Evolutionary conservation across 2,113 vertebrate species (phyloP), one percentile per base, ranked within the genome.

Genomic region (Oreochromis aureus): DNA sequence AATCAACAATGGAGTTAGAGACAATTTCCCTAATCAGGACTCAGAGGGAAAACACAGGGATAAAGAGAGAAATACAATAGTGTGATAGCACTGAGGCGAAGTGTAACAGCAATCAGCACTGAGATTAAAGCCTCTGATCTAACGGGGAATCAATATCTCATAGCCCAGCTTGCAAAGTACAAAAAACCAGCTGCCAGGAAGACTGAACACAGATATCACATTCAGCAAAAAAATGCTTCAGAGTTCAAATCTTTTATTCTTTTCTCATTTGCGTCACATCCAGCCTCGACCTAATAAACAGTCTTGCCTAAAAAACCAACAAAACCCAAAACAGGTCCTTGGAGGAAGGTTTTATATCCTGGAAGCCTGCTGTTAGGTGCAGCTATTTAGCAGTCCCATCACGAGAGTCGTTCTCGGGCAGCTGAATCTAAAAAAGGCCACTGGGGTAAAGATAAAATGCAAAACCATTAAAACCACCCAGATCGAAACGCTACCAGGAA

Each of bases 111-210:
- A 46, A 15, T 76, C 84, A 79, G 54, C 36, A 71, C 19, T 71
- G 36, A 87, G 56, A 85, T 91, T 73, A 82, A 85, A 24, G 36
- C 79, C 30, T 87, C 86, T 80, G 69, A 89, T 73, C 36, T 32
- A 56, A 81, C 8, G 11, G 56, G 22, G 16, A 86, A 90, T 91
- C 89, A 69, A 85, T 89, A 76, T 39, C 61, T 61, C 81, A 66
- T 22, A 2, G 66, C 16, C 39, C 3, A 53, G 63, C 34, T 56
- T 10, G 34, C 51, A 84, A 66, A 69, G 69, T 27, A 19, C 22
- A 88, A 27, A 86, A 61, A 39, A 39, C 0, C 56, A 46, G 83
- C 69, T 36, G 15, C 66, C 53, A 56, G 51, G 39, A 24, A 46
- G 56, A 83, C 36, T 6, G n/a, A 54, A 44, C 58, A 44, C 32